phyloP scores from a whole-genome alignment of 2,888 invertebrate species.

The Pemphredon lugubris region DNA sequence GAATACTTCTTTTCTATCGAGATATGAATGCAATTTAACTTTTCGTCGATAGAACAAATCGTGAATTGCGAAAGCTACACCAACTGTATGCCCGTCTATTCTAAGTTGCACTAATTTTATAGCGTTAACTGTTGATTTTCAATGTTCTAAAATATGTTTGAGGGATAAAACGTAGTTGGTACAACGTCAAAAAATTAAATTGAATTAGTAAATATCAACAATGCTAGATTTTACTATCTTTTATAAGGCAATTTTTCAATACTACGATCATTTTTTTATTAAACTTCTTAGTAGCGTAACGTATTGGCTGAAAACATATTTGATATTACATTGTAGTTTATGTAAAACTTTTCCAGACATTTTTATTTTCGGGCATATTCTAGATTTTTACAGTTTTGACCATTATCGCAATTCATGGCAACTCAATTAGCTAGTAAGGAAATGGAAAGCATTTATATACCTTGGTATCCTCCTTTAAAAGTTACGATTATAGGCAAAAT shows the following conservation, averaged over 20 bases:
- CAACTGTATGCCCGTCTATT: constrained; percentile 20
- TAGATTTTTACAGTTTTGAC: constrained; percentile 35
- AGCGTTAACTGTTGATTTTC: constrained; percentile 15
- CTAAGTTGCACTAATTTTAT: constrained; percentile 21
- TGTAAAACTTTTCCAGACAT: too few relatives aligned
- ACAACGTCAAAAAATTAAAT: too few relatives aligned
- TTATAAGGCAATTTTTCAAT: constrained; percentile 2
- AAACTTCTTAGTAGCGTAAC: too few relatives aligned
- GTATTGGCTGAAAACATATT: neutral
- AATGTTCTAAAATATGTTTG: constrained; percentile 11
- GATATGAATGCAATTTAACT: constrained; percentile 18
- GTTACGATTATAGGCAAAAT: neutral
- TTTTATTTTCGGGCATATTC: constrained; percentile 7
- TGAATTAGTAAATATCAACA: constrained; percentile 45
- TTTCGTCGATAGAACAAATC: constrained; percentile 9
- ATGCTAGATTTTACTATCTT: constrained; percentile 14
- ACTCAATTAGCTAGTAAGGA: constrained; percentile 29
- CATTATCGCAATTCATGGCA: constrained; percentile 37
- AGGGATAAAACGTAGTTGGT: too few relatives aligned
- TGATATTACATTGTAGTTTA: too few relatives aligned
- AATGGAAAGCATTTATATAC: constrained; percentile 44
- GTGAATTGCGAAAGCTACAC: constrained; percentile 10
- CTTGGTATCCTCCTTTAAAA: constrained; percentile 21
- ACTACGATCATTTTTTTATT: constrained; percentile 8
- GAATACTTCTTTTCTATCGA: constrained; percentile 25